Conservation (phyloP, 2,888 invertebrate species). For the Cynaeus angustus region DNA sequence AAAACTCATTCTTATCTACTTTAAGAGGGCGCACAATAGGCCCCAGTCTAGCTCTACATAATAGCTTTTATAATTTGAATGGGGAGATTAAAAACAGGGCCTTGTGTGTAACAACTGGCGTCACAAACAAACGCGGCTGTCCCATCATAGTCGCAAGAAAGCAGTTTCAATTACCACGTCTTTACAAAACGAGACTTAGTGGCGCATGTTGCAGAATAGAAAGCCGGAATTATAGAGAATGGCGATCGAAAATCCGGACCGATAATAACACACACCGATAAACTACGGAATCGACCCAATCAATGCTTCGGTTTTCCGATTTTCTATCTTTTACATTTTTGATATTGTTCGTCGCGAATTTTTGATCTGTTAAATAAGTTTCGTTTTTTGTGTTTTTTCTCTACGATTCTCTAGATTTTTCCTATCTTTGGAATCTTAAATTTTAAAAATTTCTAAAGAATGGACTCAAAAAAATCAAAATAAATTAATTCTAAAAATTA, state of each 20-base stretch:
- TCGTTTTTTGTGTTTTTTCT: too few relatives aligned
- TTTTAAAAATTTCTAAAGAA: too few relatives aligned
- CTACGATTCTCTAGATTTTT: too few relatives aligned
- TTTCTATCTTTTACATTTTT: too few relatives aligned
- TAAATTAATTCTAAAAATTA: too few relatives aligned
- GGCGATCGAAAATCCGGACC: conserved; percentile 69
- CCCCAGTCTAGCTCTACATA: conserved; percentile 58
- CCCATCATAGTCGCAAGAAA: conserved; percentile 58
- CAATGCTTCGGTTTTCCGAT: too few relatives aligned
- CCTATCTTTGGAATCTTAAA: too few relatives aligned
- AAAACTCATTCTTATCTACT: conserved; percentile 52
- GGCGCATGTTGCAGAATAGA: conserved; percentile 69
- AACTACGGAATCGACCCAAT: too few relatives aligned
- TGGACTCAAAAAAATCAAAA: too few relatives aligned
- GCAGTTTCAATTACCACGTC: conserved; percentile 70
- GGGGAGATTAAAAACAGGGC: conserved; percentile 66
- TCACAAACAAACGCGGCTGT: conserved; percentile 59
- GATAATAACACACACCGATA: not conserved
- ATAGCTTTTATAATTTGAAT: conserved; percentile 68
- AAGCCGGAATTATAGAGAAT: conserved; percentile 67
- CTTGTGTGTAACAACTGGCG: conserved; percentile 61
- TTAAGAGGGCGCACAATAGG: conserved; percentile 51
- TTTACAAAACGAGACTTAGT: conserved; percentile 69
- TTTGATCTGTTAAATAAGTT: too few relatives aligned
- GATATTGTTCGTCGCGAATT: too few relatives aligned